These are phyloP conservation scores for Leptogaster cylindrica DNA, from an alignment of 2,888 invertebrate genomes.

Conservation along the genomic window DNA sequence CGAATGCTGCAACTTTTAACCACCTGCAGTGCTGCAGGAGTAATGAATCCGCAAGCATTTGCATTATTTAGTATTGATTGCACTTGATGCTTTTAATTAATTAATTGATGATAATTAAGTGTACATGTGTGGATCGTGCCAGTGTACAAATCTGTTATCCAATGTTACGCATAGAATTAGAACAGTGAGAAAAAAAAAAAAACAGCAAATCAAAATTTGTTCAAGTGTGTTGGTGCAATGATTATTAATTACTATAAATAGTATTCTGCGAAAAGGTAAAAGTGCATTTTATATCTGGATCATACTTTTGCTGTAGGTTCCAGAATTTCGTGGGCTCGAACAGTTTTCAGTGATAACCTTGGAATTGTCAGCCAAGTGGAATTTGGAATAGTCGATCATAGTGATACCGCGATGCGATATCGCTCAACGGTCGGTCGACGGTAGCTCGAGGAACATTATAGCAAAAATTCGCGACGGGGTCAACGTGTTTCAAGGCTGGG, in stretches of 20 bases:
- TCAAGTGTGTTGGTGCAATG: conserved; percentile 13
- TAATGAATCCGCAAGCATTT: background rate
- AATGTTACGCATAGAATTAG: too few relatives aligned
- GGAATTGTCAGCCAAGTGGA: too few relatives aligned
- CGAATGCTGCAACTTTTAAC: background rate
- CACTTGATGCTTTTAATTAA: too few relatives aligned
- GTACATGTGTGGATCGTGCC: conserved; percentile 7
- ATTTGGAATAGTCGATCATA: background rate
- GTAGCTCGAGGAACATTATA: conserved; percentile 1
- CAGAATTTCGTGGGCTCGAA: background rate
- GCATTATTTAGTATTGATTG: background rate
- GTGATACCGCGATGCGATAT: background rate
- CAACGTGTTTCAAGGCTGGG: conserved; percentile 34
- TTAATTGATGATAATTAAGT: background rate
- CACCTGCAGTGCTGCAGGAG: background rate
- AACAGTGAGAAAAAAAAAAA: too few relatives aligned
- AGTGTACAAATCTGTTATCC: too few relatives aligned
- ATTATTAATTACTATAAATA: conserved; percentile 37
- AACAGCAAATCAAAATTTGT: too few relatives aligned
- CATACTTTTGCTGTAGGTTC: conserved; percentile 6
- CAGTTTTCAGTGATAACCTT: too few relatives aligned
- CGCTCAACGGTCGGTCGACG: background rate
- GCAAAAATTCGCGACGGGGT: conserved; percentile 20
- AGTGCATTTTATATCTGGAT: background rate
- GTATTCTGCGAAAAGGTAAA: background rate